Base-by-base conservation (phyloP, 2,888 invertebrate species). In the Chouioia cunea region DNA sequence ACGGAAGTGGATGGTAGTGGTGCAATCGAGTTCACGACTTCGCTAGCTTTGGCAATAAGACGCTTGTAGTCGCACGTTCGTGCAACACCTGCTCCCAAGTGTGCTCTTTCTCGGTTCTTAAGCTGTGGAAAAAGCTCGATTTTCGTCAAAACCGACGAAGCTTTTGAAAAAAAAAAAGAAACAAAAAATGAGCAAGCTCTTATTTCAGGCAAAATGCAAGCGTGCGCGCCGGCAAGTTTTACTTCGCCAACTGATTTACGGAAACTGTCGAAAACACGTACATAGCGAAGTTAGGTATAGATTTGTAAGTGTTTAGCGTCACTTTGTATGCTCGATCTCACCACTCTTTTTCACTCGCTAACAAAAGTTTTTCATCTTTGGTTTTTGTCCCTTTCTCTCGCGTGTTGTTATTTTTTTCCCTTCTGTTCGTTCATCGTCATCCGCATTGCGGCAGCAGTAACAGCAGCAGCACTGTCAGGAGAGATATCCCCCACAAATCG, bases 1-100 rank as follows among this genome's bases (percentile, higher is more conserved):
- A 36, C 36, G 36, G 6, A 8, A 3, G 36, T 36, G 16, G 18
- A 2, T 50, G 50, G n/a, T n/a, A n/a, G 50, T 16, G 50, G 4
- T 16, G 65, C 68, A 72, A 72, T 68, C 62, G 69, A 63, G 69
- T 73, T 69, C 73, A 73, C 65, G 73, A 73, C 66, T 73, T 73
- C 63, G 58, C 62, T 62, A 62, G 70, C 65, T 56, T 44, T n/a
- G 77, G 79, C 80, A 82, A 82, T 82, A 82, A 82, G 80, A 80
- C 76, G 79, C 77, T 69, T 75, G 77, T 10, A 3, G 36, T 36
- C 36, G 36, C 36, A 36, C 36, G 36, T 36, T 8, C 65, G 53
- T 16, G 76, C 77, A 75, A 78, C 83, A 82, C 80, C 82, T 83
- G 83, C 76, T 80, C 76, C 79, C 79, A 81, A 83, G 79, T 81